phyloP scores from a whole-genome alignment of 2,113 vertebrate genomes.

The Oreocharis arfaki region DNA sequence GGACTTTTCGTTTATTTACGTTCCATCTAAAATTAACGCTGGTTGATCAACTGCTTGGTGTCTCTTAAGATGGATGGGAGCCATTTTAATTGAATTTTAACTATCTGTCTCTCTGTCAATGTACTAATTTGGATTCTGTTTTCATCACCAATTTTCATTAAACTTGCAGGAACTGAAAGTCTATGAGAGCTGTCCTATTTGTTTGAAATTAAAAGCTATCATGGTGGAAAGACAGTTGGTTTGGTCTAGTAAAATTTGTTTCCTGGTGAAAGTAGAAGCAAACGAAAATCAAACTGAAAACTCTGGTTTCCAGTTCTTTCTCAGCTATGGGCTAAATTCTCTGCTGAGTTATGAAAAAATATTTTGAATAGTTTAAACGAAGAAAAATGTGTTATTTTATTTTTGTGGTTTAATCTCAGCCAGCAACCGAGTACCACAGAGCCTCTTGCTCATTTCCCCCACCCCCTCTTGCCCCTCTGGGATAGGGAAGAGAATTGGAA shows the following conservation, averaged over 20 bases:
- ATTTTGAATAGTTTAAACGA: not conserved
- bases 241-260: not conserved
- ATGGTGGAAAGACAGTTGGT: not conserved
- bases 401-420: not conserved
- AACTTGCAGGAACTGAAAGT: not conserved
- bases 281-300: not conserved
- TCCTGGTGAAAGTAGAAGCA: not conserved
- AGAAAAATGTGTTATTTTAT: not conserved
- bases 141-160: not conserved
- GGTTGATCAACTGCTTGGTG: not conserved
- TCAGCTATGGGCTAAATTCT: not conserved
- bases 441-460: not conserved
- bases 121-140: not conserved
- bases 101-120: not conserved
- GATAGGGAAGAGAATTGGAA: not conserved
- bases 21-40: not conserved
- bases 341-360: not conserved
- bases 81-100: not conserved
- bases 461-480: accelerated
- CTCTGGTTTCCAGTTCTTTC: not conserved
- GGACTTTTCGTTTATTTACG: not conserved
- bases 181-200: not conserved
- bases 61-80: not conserved
- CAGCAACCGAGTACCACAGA: not conserved
- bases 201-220: not conserved